These are phyloP conservation scores for Scartelaos histophorus DNA, from an alignment of 2,113 vertebrate genomes.

Conservation along the genomic window DNA sequence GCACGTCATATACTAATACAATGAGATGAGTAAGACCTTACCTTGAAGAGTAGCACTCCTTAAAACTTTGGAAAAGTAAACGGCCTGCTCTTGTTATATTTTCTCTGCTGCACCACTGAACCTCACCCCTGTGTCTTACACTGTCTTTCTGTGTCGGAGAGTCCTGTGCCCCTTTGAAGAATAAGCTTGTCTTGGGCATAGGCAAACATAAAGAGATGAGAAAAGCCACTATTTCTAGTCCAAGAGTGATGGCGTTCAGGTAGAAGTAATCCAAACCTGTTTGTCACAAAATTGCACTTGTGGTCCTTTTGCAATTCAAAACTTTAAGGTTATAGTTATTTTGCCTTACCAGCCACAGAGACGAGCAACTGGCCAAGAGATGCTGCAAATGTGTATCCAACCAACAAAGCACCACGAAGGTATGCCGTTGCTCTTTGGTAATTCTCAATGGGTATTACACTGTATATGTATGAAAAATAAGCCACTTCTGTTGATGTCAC, in stretches of 20 bases:
- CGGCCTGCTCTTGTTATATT: conserved; percentile 35
- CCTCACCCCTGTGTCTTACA: conserved; percentile 11
- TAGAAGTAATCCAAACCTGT: conserved; percentile 69
- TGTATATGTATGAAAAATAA: conserved; percentile 79
- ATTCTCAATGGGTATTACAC: conserved; percentile 62
- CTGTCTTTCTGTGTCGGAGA: conserved; percentile 22
- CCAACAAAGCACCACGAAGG: conserved; percentile 69
- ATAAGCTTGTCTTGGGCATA: conserved; percentile 66
- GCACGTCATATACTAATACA: not conserved
- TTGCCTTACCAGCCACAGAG: conserved; percentile 59
- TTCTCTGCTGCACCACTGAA: conserved; percentile 44
- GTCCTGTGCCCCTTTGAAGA: conserved; percentile 56
- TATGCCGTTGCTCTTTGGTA: conserved; percentile 76
- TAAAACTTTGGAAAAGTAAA: conserved; percentile 71
- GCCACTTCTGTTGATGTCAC: conserved; percentile 77
- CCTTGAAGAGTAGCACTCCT: conserved; percentile 72
- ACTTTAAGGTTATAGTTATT: not conserved
- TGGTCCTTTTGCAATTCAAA: not conserved
- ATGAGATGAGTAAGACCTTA: conserved; percentile 10
- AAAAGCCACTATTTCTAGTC: conserved; percentile 62
- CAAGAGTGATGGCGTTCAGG: conserved; percentile 69
- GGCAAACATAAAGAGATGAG: conserved; percentile 68
- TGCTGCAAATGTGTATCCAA: conserved; percentile 70
- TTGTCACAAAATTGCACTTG: conserved; percentile 4
- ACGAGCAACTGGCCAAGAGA: conserved; percentile 71